A percentile compares a stretch with the other conserved stretches of the same genome.
These are phyloP conservation scores for Cyanistes caeruleus DNA, from an alignment of 2,113 vertebrate genomes.

Conservation along the genomic window DNA sequence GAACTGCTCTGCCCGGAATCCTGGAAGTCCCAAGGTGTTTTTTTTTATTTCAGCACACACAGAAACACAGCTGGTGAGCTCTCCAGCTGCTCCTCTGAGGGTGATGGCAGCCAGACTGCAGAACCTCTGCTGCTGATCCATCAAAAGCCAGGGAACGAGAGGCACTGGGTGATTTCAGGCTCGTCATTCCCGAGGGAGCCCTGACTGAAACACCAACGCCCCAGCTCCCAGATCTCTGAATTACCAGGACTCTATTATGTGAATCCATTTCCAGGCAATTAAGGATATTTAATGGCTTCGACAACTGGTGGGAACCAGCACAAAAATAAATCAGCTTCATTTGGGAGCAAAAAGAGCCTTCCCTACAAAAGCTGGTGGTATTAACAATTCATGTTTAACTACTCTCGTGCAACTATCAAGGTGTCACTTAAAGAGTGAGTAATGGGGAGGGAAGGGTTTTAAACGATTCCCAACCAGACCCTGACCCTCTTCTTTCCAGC, in stretches of 20 bases:
- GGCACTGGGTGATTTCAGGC: background rate
- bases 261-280: background rate
- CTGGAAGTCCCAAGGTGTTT: background rate
- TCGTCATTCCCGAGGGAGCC: accelerated
- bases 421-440: background rate
- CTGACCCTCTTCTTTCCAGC: conserved; percentile 37
- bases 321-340: background rate
- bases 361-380: background rate
- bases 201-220: background rate
- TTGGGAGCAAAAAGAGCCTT: background rate
- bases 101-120: background rate
- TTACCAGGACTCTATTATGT: background rate
- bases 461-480: background rate
- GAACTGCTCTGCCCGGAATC: background rate
- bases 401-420: background rate
- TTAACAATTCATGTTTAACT: background rate
- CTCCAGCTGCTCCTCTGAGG: background rate
- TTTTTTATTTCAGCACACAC: background rate
- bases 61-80: background rate
- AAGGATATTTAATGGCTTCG: background rate
- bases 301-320: background rate
- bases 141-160: background rate
- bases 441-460: conserved; percentile 14
- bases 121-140: background rate
- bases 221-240: background rate